Conservation (phyloP, 2,113 vertebrate genomes). For the Thinocorus orbignyianus region DNA sequence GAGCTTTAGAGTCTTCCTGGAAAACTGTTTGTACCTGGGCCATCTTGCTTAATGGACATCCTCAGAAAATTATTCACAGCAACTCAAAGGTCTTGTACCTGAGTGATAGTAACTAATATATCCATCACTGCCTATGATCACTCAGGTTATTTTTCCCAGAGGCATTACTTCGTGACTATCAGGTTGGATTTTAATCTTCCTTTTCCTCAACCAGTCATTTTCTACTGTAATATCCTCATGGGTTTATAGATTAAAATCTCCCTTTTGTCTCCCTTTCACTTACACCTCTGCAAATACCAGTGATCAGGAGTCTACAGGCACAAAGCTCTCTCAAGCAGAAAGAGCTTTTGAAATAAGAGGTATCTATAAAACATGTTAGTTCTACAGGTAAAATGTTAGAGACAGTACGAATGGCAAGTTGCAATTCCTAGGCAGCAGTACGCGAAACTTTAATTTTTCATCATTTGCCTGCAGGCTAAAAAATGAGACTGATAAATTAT, state of each 20-base stretch:
- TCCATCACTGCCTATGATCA: neutral
- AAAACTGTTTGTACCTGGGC: neutral
- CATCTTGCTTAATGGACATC: neutral
- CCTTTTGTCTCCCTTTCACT: neutral
- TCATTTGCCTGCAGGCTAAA: neutral
- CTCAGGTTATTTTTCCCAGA: neutral
- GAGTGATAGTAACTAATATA: neutral
- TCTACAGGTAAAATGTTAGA: neutral
- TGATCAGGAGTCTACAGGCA: neutral
- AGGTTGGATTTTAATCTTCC: neutral
- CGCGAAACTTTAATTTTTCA: neutral
- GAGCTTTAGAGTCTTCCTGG: neutral
- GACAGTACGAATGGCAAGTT: neutral
- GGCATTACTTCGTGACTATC: neutral
- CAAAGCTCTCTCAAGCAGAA: neutral
- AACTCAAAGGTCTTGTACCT: neutral
- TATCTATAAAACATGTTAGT: neutral
- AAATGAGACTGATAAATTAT: neutral
- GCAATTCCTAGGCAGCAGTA: neutral
- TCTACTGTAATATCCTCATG: neutral
- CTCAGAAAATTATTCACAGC: neutral
- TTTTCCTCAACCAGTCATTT: neutral
- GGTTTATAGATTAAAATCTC: neutral
- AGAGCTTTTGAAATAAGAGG: neutral
- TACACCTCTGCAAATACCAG: neutral